Evolutionary conservation across 2,888 invertebrate genomes (phyloP).

Genomic region (Eulithis prunata): DNA sequence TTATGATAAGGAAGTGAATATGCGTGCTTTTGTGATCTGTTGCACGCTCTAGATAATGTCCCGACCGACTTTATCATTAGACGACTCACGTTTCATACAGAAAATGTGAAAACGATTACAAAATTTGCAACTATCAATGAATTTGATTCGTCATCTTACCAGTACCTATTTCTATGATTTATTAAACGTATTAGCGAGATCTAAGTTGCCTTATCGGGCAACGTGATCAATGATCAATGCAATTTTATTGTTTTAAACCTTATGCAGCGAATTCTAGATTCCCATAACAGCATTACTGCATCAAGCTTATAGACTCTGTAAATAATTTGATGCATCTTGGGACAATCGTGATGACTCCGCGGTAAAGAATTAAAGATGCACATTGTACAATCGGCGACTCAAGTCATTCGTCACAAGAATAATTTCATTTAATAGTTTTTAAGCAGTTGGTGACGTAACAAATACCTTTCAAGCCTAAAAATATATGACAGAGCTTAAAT

Average conservation of each 20-base stretch:
- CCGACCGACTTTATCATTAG: constrained; percentile 41
- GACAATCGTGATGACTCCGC: constrained; percentile 47
- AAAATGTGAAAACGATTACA: constrained; percentile 7
- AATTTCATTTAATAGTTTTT: too few relatives aligned
- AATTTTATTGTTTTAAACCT: constrained; percentile 54
- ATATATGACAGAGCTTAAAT: too few relatives aligned
- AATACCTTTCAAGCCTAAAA: too few relatives aligned
- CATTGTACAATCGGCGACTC: constrained; percentile 19
- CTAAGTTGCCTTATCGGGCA: constrained; percentile 23
- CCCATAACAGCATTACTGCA: constrained; percentile 38
- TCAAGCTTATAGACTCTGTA: constrained; percentile 36
- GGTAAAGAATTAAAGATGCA: constrained; percentile 21
- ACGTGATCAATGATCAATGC: constrained; percentile 41
- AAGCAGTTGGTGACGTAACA: too few relatives aligned
- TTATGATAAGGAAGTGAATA: constrained; percentile 67
- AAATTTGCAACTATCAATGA: constrained; percentile 2
- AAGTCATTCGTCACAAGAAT: neutral
- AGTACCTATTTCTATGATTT: constrained; percentile 2
- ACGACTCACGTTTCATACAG: constrained; percentile 25
- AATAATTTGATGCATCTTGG: constrained; percentile 45
- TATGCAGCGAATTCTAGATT: constrained; percentile 40
- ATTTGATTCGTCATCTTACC: constrained; percentile 5
- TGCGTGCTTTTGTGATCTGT: constrained; percentile 59
- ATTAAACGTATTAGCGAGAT: constrained; percentile 5
- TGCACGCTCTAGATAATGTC: constrained; percentile 55